Evolutionary conservation across 2,888 invertebrate species (phyloP), one percentile per base, ranked within the genome.

Genomic region (Eupithecia pulchellata): DNA sequence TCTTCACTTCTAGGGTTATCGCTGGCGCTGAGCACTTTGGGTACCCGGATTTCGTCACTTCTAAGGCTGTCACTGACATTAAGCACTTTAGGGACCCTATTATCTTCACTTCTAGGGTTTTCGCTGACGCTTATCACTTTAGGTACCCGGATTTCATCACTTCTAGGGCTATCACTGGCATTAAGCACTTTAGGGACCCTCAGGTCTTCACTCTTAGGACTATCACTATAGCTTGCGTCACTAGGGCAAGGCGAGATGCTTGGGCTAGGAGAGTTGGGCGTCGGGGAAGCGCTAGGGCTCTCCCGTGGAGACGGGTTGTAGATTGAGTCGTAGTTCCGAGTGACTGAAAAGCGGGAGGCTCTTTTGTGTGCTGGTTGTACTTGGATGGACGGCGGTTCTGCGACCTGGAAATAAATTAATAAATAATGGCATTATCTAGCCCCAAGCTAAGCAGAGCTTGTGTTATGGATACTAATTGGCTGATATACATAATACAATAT

Each of bases 361-460:
- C 95, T 82, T 89, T 96, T 95, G 84, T 90, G 83, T 92, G 88
- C 96, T 87, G 83, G 96, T 93, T 84, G 96, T 84, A 84, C 96
- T 95, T 85, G 96, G 1, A 91, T 90, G 68, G 89, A 84, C 0
- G 92, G 91, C 0, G 92, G 90, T 73, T 93, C 93, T 8, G 86
- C 84, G 5, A 94, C 93, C 93, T 94, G 86, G 0, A 71, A 78
- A 47, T 5, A n/a, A n/a, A n/a, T n/a, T n/a, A n/a, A n/a, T n/a
- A n/a, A n/a, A n/a, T n/a, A n/a, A n/a, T n/a, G n/a, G n/a, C n/a
- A n/a, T n/a, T n/a, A n/a, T n/a, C n/a, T n/a, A n/a, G n/a, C n/a
- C n/a, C n/a, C n/a, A n/a, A n/a, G n/a, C n/a, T n/a, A n/a, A n/a
- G n/a, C n/a, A n/a, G n/a, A n/a, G n/a, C n/a, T n/a, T n/a, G n/a